phyloP scores from a whole-genome alignment of 2,797 vertebrate genomes.

The Sorex maritimensis region DNA sequence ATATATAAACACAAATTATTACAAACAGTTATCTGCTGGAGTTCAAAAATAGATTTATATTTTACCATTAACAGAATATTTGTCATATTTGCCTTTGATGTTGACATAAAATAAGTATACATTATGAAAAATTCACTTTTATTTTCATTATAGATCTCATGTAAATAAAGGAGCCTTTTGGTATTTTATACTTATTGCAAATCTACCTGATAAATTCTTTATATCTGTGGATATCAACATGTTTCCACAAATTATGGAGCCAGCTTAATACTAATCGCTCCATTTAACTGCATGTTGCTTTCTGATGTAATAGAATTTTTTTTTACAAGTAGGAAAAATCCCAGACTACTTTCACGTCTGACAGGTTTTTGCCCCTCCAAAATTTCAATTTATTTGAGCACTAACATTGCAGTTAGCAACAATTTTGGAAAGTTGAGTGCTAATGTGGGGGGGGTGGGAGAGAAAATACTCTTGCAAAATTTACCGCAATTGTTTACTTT shows the following conservation, averaged over 20 bases:
- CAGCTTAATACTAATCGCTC: slow-evolving; percentile 53
- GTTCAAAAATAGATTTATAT: background rate
- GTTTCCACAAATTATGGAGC: slow-evolving; percentile 1
- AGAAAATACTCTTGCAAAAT: slow-evolving; percentile 81
- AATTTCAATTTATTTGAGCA: slow-evolving; percentile 71
- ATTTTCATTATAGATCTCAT: slow-evolving; percentile 15
- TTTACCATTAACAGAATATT: background rate
- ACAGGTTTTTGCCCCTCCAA: slow-evolving; percentile 56
- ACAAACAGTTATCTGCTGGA: background rate
- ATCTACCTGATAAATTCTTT: background rate
- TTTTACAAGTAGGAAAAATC: slow-evolving; percentile 56
- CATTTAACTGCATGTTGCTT: slow-evolving; percentile 31
- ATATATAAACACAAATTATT: background rate
- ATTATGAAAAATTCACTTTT: background rate
- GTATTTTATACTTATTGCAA: background rate
- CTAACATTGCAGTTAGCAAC: slow-evolving; percentile 70
- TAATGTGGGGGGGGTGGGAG: slow-evolving; percentile 66
- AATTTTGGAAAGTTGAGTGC: slow-evolving; percentile 76
- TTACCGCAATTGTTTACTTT: slow-evolving; percentile 83
- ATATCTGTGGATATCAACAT: background rate
- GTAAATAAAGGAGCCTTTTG: slow-evolving; percentile 8
- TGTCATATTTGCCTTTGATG: background rate
- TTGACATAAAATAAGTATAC: background rate
- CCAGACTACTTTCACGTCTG: slow-evolving; percentile 68
- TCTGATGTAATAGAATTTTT: slow-evolving; percentile 29